Percentiles rank a stretch among this genome's conserved stretches.
phyloP scores from a whole-genome alignment of 2,888 invertebrate species.

The Andrena hattorfiana region DNA sequence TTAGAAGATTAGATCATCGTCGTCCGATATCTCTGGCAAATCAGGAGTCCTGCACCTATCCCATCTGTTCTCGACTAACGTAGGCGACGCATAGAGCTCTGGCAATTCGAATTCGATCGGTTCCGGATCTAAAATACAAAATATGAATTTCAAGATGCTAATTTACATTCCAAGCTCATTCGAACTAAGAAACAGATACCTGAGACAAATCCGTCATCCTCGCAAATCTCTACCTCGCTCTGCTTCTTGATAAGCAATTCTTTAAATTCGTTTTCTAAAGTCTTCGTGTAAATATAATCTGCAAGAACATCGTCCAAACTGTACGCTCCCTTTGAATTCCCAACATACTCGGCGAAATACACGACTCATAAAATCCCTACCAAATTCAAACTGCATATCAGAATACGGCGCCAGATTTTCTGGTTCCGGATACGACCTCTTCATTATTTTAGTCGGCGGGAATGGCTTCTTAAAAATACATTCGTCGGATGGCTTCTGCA shows the following conservation, averaged over 20 bases:
- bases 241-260: conserved; percentile 34
- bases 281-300: conserved; percentile 54
- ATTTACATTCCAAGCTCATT: background rate
- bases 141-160: background rate
- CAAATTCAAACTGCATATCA: conserved; percentile 58
- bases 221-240: conserved; percentile 29
- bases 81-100: background rate
- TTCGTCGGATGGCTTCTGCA: conserved; percentile 52
- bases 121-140: conserved; percentile 47
- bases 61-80: background rate
- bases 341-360: background rate
- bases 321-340: background rate
- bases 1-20: conserved; percentile 34
- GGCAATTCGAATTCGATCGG: conserved; percentile 37
- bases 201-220: conserved; percentile 71
- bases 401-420: conserved; percentile 67
- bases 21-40: conserved; percentile 64
- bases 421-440: conserved; percentile 62
- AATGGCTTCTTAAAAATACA: conserved; percentile 70
- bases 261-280: conserved; percentile 57
- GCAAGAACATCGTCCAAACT: conserved; percentile 9
- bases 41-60: conserved; percentile 14
- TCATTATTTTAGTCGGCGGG: conserved; percentile 42
- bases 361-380: conserved; percentile 15
- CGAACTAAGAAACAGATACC: conserved; percentile 57